These are phyloP conservation scores for Labeo rohita DNA, from an alignment of 2,113 vertebrate species.

Conservation along the genomic window DNA sequence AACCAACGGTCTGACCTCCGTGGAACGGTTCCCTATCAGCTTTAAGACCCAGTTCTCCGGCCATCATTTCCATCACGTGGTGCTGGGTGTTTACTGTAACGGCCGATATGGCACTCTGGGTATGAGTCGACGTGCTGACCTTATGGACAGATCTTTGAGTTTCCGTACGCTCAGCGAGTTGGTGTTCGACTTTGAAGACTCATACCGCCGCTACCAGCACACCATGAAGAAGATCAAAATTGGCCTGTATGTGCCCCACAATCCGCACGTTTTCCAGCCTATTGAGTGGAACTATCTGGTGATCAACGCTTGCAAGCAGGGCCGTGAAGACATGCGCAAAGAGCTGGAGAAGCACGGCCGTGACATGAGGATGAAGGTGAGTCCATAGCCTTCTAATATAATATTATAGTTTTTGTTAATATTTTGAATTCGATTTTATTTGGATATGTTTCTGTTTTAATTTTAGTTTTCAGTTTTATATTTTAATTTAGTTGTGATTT, in stretches of 20 bases:
- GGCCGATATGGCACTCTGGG: conserved; percentile 91
- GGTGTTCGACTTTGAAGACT: conserved; percentile 95
- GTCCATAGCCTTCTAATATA: conserved; percentile 24
- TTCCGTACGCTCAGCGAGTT: conserved; percentile 94
- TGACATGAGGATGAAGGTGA: conserved; percentile 97
- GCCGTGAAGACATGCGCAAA: conserved; percentile 86
- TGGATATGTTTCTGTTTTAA: too few species aligned
- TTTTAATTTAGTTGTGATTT: background rate
- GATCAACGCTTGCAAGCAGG: conserved; percentile 86
- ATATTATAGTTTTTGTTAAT: background rate
- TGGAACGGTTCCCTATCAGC: conserved; percentile 98
- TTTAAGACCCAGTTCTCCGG: conserved; percentile 98
- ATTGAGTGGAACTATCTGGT: conserved; percentile 96
- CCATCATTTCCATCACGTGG: conserved; percentile 94
- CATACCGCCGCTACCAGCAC: conserved; percentile 94
- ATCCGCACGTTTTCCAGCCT: conserved; percentile 94
- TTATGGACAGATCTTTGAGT: conserved; percentile 92
- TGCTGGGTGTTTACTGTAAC: conserved; percentile 92
- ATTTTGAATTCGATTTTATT: background rate
- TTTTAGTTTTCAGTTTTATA: background rate
- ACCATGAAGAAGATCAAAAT: conserved; percentile 96
- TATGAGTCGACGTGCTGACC: conserved; percentile 92
- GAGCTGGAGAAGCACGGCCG: conserved; percentile 95
- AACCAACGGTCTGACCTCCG: conserved; percentile 90
- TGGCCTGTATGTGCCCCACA: conserved; percentile 90